Evolutionary conservation across 37 sponge, comb jelly and placozoan species (phyloP).

Genomic region (Tethya wilhelma): DNA sequence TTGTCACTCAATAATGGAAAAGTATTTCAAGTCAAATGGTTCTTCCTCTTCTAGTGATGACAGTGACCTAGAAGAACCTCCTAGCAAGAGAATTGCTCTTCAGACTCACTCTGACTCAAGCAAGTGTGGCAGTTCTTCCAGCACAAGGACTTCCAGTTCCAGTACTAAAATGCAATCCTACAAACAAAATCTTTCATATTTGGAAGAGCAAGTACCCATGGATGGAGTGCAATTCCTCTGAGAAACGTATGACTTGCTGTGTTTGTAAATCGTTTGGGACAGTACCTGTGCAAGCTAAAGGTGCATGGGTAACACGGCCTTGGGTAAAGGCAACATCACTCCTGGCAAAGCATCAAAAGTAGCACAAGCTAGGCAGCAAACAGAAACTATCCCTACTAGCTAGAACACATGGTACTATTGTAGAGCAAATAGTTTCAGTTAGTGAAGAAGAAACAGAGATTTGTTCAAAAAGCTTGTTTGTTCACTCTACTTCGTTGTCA

Average conservation of each 20-base stretch:
- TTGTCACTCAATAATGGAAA: too few species aligned
- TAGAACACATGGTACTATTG: constrained; percentile 28
- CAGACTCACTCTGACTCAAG: too few species aligned
- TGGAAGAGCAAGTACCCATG: constrained; percentile 29
- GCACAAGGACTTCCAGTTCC: too few species aligned
- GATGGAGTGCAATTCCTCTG: constrained; percentile 22
- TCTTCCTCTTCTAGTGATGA: too few species aligned
- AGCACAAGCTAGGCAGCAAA: constrained; percentile 46
- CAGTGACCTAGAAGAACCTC: too few species aligned
- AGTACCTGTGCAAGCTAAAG: constrained; percentile 28
- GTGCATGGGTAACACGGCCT: constrained; percentile 51
- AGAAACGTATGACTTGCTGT: constrained; percentile 29
- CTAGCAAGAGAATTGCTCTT: too few species aligned
- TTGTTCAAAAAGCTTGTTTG: constrained; percentile 25
- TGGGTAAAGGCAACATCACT: constrained; percentile 34
- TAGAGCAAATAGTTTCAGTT: constrained; percentile 24
- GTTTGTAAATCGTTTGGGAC: constrained; percentile 26
- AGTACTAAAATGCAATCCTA: too few species aligned
- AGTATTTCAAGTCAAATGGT: too few species aligned
- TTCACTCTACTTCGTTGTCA: constrained; percentile 39
- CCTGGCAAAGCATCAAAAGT: constrained; percentile 28
- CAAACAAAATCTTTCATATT: too few species aligned
- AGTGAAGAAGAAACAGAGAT: too few species aligned
- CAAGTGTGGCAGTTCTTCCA: too few species aligned
- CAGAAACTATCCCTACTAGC: too few species aligned